Conservation (phyloP, 2,888 invertebrate species). For the Myopa testacea region DNA sequence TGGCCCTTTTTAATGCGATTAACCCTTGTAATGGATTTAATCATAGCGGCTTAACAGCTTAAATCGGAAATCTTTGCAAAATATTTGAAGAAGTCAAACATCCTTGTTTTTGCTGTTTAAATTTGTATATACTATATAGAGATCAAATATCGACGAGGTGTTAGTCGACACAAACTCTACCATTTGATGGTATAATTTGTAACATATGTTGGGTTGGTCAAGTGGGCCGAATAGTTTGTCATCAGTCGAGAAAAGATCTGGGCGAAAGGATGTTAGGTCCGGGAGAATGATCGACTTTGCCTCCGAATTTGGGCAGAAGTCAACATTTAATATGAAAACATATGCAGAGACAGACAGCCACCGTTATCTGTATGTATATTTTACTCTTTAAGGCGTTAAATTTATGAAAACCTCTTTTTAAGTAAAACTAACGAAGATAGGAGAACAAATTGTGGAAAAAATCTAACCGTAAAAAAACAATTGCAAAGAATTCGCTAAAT, state of each 20-base stretch:
- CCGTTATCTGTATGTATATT: no score
- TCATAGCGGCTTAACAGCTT: slow-evolving; percentile 55
- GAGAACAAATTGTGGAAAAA: no score
- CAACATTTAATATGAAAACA: slow-evolving; percentile 20
- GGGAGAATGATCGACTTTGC: no score
- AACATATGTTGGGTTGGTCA: not conserved
- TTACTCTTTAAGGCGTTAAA: no score
- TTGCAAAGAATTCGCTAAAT: no score
- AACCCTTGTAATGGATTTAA: slow-evolving; percentile 63
- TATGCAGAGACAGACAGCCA: not conserved
- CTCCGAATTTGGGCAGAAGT: slow-evolving; percentile 11
- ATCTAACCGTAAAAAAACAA: no score
- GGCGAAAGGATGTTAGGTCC: no score
- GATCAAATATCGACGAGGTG: not conserved
- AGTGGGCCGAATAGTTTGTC: not conserved
- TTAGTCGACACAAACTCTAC: no score
- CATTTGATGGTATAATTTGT: not conserved
- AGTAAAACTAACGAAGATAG: no score
- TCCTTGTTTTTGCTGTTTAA: slow-evolving; percentile 19
- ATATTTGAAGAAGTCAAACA: slow-evolving; percentile 64
- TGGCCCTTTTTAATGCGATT: slow-evolving; percentile 57
- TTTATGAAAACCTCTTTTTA: no score
- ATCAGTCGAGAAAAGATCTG: not conserved
- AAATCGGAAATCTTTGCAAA: slow-evolving; percentile 57
- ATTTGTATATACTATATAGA: not conserved